These are phyloP conservation scores for Callaeas wilsoni DNA, from an alignment of 2,113 vertebrate genomes.

Conservation along the genomic window DNA sequence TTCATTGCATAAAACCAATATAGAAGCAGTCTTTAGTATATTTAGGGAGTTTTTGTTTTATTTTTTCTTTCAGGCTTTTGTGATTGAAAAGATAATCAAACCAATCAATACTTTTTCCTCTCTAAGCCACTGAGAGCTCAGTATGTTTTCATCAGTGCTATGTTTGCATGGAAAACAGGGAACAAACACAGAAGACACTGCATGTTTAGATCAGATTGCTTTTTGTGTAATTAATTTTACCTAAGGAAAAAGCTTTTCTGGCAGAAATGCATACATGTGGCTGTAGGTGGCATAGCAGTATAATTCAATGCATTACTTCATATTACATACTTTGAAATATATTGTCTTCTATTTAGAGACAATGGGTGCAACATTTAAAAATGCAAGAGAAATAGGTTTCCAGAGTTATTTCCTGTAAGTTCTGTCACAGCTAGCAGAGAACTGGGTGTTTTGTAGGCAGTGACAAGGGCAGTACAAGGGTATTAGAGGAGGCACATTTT, in stretches of 20 bases:
- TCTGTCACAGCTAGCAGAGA: neutral
- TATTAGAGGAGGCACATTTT: neutral
- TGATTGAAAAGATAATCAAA: neutral
- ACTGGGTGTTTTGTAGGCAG: neutral
- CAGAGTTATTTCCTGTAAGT: neutral
- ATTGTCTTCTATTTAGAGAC: neutral
- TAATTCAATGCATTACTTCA: constrained; percentile 6
- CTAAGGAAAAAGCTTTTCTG: neutral
- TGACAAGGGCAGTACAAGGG: neutral
- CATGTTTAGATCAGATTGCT: neutral
- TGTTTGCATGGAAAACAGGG: neutral
- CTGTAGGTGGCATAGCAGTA: constrained; percentile 67
- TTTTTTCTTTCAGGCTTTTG: neutral
- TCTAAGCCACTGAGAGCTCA: neutral
- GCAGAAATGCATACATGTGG: constrained; percentile 36
- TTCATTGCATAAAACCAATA: neutral
- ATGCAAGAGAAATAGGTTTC: neutral
- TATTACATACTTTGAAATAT: neutral
- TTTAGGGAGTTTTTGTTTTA: neutral
- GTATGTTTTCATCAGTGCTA: neutral
- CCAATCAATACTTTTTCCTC: neutral
- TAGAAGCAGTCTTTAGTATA: neutral
- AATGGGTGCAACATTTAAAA: neutral
- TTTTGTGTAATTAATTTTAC: neutral
- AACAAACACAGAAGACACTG: neutral